Evolutionary conservation across 2,113 vertebrate species (phyloP).

Genomic region (Ailuropoda melanoleuca): DNA sequence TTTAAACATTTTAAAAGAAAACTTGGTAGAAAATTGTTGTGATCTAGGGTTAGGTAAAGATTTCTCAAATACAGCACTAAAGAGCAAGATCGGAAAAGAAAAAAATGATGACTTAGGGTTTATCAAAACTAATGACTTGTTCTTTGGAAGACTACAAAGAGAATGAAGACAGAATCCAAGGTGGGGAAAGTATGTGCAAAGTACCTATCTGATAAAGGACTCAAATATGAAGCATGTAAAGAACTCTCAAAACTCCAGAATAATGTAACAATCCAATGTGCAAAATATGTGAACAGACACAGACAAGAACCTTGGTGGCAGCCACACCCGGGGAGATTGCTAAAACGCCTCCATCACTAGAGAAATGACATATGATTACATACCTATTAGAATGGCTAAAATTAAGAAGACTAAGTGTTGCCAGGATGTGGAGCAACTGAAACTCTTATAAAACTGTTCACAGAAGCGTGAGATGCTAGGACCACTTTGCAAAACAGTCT

Average conservation of each 20-base stretch:
- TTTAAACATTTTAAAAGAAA: neutral
- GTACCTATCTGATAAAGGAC: neutral
- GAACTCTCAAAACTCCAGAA: neutral
- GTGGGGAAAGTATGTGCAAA: neutral
- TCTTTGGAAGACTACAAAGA: neutral
- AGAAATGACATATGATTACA: neutral
- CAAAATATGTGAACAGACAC: neutral
- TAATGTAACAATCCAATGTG: neutral
- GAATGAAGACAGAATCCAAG: neutral
- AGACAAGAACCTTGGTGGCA: fast-evolving
- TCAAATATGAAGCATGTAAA: neutral
- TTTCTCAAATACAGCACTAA: neutral
- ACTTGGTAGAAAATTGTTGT: neutral
- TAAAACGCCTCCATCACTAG: fast-evolving
- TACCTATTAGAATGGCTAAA: fast-evolving
- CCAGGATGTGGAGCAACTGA: fast-evolving
- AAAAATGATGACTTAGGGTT: neutral
- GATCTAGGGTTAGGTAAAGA: neutral
- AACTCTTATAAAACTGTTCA: fast-evolving
- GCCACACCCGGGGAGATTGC: fast-evolving
- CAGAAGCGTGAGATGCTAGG: fast-evolving
- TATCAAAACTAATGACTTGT: neutral
- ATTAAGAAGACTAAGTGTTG: fast-evolving
- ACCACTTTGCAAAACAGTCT: neutral
- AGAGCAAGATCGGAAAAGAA: neutral